Percentiles rank a stretch among this genome's conserved stretches.
phyloP scores from a whole-genome alignment of 2,888 invertebrate genomes.

The Lymantria dispar region DNA sequence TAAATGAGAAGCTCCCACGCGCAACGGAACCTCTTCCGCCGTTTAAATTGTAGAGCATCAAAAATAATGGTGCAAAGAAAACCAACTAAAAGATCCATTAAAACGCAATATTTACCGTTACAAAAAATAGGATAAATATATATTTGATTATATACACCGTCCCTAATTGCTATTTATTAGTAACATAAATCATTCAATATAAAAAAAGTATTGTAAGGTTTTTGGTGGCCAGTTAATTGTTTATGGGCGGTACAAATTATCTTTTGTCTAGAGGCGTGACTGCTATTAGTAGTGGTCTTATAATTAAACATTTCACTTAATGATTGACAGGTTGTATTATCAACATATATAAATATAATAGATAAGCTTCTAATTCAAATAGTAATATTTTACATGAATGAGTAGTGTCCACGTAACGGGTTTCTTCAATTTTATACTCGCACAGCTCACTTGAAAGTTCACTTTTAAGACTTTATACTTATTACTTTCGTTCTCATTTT shows the following conservation, averaged over 20 bases:
- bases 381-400: constrained; percentile 51
- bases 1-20: constrained; percentile 57
- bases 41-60: constrained; percentile 59
- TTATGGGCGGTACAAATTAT: constrained; percentile 39
- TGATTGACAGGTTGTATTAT: constrained; percentile 51
- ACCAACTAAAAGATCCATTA: constrained; percentile 52
- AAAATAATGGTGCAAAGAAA: constrained; percentile 60
- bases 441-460: constrained; percentile 42
- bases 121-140: constrained; percentile 46
- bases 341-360: constrained; percentile 53
- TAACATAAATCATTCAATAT: constrained; percentile 47
- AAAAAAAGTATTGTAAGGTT: constrained; percentile 25
- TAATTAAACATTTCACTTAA: constrained; percentile 43
- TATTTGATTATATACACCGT: constrained; percentile 39
- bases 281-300: constrained; percentile 35
- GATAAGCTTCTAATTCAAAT: constrained; percentile 55
- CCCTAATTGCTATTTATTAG: constrained; percentile 47
- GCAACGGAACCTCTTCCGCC: constrained; percentile 70
- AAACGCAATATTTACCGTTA: constrained; percentile 52
- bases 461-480: constrained; percentile 47
- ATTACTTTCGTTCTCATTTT: constrained; percentile 33
- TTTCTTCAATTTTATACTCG: constrained; percentile 19
- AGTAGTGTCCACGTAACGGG: constrained; percentile 47
- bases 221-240: constrained; percentile 41
- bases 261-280: constrained; percentile 47